Conservation (phyloP, 2,888 invertebrate species). For the Aricia artaxerxes region DNA sequence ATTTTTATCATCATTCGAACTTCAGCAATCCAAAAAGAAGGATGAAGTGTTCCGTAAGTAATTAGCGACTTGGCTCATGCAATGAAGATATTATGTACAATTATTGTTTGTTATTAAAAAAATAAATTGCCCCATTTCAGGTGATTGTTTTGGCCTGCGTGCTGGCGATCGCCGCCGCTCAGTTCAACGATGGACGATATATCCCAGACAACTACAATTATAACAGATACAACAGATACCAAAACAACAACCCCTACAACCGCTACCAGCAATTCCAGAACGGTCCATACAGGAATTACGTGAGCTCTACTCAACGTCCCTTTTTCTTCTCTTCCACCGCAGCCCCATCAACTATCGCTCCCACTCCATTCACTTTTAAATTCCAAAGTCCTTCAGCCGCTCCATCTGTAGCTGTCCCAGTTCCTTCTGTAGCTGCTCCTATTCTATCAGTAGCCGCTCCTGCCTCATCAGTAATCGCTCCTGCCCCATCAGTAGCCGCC, state of each 20-base stretch:
- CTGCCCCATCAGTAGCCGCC: neutral
- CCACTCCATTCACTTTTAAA: conserved; percentile 14
- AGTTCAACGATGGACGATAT: conserved; percentile 45
- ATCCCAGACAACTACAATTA: conserved; percentile 39
- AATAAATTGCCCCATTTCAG: conserved; percentile 37
- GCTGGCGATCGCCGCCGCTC: conserved; percentile 59
- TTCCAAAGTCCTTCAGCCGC: neutral
- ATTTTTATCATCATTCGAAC: conserved; percentile 70
- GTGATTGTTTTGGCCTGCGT: conserved; percentile 53
- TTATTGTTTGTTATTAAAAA: neutral
- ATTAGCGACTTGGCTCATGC: neutral
- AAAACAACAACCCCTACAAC: conserved; percentile 32
- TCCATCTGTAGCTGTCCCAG: conserved; percentile 27
- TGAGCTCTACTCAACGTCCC: conserved; percentile 28
- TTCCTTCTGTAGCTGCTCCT: conserved; percentile 33
- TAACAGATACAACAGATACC: conserved; percentile 37
- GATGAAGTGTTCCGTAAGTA: conserved; percentile 69
- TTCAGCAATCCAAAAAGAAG: conserved; percentile 66
- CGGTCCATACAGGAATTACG: conserved; percentile 39
- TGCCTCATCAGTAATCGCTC: neutral
- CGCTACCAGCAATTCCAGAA: conserved; percentile 36
- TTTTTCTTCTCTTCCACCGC: conserved; percentile 5
- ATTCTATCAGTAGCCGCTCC: neutral
- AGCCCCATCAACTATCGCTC: conserved; percentile 20
- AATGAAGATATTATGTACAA: neutral